phyloP scores from a whole-genome alignment of 2,888 invertebrate genomes.

The Polyommatus icarus region DNA sequence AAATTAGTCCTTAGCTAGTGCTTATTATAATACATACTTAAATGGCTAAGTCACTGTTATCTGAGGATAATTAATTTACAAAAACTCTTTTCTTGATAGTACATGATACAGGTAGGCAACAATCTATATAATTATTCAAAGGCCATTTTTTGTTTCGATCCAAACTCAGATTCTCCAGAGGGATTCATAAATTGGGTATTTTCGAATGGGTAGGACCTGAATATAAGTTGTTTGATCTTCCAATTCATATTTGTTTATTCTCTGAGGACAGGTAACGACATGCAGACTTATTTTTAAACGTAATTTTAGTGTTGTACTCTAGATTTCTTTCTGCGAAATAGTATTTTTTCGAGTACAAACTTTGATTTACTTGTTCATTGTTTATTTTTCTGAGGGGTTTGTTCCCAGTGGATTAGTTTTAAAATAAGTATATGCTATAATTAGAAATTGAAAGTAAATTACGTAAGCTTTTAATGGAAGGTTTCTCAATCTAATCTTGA shows the following conservation, averaged over 20 bases:
- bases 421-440: neutral
- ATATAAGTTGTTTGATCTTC: conserved; percentile 11
- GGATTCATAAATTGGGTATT: neutral
- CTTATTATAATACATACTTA: too few relatives aligned
- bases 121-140: too few relatives aligned
- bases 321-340: neutral
- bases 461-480: too few relatives aligned
- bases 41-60: too few relatives aligned
- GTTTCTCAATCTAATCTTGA: too few relatives aligned
- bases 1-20: too few relatives aligned
- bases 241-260: conserved; percentile 3
- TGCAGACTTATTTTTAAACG: neutral
- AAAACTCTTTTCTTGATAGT: too few relatives aligned
- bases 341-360: neutral
- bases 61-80: too few relatives aligned
- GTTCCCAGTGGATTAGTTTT: neutral
- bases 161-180: neutral
- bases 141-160: neutral
- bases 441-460: too few relatives aligned
- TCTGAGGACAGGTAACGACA: neutral
- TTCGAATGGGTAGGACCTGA: neutral
- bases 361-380: neutral
- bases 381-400: neutral
- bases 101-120: neutral
- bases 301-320: neutral